Percentiles rank a stretch among this genome's conserved stretches.
These are phyloP conservation scores for Odocoileus hemionus DNA, from an alignment of 2,113 vertebrate genomes.

Conservation along the genomic window DNA sequence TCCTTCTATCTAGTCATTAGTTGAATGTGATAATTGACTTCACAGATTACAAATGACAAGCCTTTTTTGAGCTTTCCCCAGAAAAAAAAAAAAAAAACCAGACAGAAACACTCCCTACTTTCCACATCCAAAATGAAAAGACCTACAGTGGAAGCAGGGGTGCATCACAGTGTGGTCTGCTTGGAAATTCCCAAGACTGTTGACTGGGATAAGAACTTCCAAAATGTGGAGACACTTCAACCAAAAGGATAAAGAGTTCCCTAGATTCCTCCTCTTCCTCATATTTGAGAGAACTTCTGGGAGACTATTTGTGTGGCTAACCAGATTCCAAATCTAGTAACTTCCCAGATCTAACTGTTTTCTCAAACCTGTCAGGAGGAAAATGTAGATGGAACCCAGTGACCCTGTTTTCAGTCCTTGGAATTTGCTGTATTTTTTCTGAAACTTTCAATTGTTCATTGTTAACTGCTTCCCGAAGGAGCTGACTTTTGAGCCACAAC, in stretches of 20 bases:
- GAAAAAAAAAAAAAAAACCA: slow-evolving; percentile 45
- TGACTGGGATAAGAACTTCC: neutral
- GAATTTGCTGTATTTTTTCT: neutral
- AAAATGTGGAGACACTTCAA: neutral
- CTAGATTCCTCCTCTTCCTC: neutral
- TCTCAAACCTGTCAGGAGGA: neutral
- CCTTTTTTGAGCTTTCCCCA: slow-evolving; percentile 59
- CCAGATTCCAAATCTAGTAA: neutral
- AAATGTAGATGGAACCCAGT: neutral
- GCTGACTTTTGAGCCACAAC: neutral
- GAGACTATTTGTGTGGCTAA: neutral
- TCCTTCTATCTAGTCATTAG: slow-evolving; percentile 58
- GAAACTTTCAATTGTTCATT: neutral
- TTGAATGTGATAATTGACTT: slow-evolving; percentile 65
- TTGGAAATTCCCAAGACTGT: neutral
- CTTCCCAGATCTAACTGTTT: neutral
- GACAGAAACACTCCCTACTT: neutral
- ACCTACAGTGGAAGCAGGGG: neutral
- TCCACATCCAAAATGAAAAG: neutral
- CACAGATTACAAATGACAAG: slow-evolving; percentile 60
- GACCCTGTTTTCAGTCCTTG: neutral
- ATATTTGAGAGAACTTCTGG: neutral
- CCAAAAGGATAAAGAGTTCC: neutral
- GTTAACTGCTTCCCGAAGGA: neutral
- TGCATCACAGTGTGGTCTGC: neutral